Conservation (phyloP, 2,888 invertebrate species). For the Spilarctia lutea region DNA sequence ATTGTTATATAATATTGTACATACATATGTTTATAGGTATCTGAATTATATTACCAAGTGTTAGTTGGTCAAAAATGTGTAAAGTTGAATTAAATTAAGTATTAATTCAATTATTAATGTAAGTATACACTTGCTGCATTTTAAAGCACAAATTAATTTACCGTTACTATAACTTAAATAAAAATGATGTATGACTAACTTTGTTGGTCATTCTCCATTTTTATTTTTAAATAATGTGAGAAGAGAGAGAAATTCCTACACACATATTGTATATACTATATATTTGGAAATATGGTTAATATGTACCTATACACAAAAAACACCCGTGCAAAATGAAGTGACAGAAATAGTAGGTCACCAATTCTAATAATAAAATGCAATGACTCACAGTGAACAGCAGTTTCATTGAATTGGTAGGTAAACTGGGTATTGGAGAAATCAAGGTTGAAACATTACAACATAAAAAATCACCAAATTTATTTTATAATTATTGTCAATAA, state of each 20-base stretch:
- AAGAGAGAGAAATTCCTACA: not conserved
- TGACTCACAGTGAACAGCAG: slow-evolving; percentile 16
- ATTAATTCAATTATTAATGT: not conserved
- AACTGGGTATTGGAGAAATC: slow-evolving; percentile 14
- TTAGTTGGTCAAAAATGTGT: not conserved
- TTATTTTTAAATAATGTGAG: not conserved
- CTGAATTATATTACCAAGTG: not conserved
- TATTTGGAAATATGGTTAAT: not conserved
- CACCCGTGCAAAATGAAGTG: not conserved
- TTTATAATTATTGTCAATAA: not conserved
- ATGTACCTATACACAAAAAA: not conserved
- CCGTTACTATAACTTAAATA: not conserved
- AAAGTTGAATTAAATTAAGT: not conserved
- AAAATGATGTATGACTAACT: not conserved
- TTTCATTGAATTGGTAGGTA: slow-evolving; percentile 10
- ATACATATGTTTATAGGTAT: not conserved
- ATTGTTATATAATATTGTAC: not conserved
- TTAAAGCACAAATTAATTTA: not conserved
- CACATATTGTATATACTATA: not conserved
- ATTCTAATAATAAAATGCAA: slow-evolving; percentile 41
- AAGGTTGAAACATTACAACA: slow-evolving; percentile 14
- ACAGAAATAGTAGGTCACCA: slow-evolving; percentile 29
- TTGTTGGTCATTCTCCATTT: not conserved
- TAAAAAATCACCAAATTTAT: not conserved
- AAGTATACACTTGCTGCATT: not conserved